phyloP scores from a whole-genome alignment of 1,140 invertebrate species.

The Dreissena rostriformis region DNA sequence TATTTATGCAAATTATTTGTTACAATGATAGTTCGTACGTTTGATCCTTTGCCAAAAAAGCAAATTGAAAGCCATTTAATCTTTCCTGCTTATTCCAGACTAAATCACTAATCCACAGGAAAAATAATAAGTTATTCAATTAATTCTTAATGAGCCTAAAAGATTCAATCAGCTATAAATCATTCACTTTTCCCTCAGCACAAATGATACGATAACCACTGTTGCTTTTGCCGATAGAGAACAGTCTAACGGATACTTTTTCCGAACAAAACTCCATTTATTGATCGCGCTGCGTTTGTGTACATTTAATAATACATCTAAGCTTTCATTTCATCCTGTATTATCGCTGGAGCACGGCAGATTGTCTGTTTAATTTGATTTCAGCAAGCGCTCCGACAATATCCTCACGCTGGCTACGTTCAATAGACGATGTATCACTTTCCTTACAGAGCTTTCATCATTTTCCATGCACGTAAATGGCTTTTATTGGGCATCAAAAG shows the following conservation, averaged over 20 bases:
- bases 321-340: conserved; percentile 55
- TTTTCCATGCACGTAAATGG: conserved; percentile 47
- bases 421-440: conserved; percentile 48
- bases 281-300: conserved; percentile 21
- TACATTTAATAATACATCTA: conserved; percentile 60
- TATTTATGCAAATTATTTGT: not conserved
- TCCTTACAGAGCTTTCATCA: conserved; percentile 42
- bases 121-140: no score
- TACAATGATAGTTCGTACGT: no score
- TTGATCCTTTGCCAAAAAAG: no score
- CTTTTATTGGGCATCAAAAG: conserved; percentile 54
- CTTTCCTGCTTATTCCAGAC: no score
- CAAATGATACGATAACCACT: not conserved
- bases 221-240: conserved; percentile 24
- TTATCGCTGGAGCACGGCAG: conserved; percentile 47
- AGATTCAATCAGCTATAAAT: no score
- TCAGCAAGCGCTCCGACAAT: conserved; percentile 52
- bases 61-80: no score
- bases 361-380: conserved; percentile 60
- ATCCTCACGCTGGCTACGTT: conserved; percentile 30
- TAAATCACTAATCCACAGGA: no score
- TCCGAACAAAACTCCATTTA: conserved; percentile 36
- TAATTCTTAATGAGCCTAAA: no score
- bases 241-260: conserved; percentile 38
- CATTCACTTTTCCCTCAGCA: no score